Evolutionary conservation across 2,113 vertebrate species (phyloP), one percentile per base, ranked within the genome.

Genomic region (Plotosus lineatus): DNA sequence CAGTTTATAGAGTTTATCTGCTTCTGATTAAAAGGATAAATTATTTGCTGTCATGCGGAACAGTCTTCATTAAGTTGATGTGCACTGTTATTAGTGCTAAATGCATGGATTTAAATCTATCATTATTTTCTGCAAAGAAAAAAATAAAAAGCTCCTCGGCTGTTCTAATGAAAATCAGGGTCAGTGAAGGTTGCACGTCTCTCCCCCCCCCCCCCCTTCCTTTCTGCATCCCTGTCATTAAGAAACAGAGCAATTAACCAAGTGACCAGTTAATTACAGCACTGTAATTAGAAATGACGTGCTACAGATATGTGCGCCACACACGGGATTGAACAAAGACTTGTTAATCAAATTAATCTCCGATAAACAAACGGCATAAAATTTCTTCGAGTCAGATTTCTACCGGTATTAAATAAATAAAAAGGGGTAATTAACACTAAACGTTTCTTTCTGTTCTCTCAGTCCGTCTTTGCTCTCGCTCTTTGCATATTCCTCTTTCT

Each of bases 321-420:
- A 87, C 85, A 89, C 75, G 65, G 89, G 89, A 89, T 89, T 91
- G 91, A 89, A 90, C 68, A 72, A 72, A 89, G 88, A 88, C 84
- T 88, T 89, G 90, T 89, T 91, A 89, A 92, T 92, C 90, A 87
- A 90, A 92, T 91, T 91, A 91, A 91, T 92, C 90, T 88, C 83
- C 89, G 88, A 92, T 93, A 92, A 92, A 92, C 91, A 92, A 90
- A 87, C 85, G 83, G 87, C 86, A 85, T 85, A 82, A 89, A 92
- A 88, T 85, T 84, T 85, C 90, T 92, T 85, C 88, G 81, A 90
- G 89, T 89, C 84, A 88, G 90, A 88, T 90, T 91, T 91, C 87
- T 89, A 90, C 87, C 88, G 81, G 69, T 85, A 72, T 89, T 89
- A 85, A 90, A 89, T n/a, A 86, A 84, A 88, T 86, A 85, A 89